phyloP scores from a whole-genome alignment of 1,140 invertebrate genomes.

The Neodiprion fabricii region DNA sequence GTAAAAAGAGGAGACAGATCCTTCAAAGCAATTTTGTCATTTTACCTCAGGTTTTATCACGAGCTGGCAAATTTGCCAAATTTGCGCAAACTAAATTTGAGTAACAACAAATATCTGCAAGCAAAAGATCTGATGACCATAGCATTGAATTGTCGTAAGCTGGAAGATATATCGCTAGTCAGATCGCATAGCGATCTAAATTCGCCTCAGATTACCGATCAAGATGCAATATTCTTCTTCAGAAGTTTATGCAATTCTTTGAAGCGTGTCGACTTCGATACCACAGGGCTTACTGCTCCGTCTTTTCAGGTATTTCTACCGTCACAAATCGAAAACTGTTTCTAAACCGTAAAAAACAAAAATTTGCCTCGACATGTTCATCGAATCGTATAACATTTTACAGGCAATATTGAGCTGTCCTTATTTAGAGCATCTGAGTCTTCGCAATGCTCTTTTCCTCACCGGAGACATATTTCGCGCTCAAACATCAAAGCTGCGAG shows the following conservation, averaged over 20 bases:
- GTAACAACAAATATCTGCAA: neutral
- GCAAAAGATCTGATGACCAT: conserved; percentile 5
- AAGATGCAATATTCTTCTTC: conserved; percentile 8
- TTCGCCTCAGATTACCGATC: conserved; percentile 6
- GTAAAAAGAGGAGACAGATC: neutral
- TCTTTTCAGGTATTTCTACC: neutral
- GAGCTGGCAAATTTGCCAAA: neutral
- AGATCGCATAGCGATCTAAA: neutral
- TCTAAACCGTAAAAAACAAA: neutral
- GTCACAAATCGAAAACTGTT: neutral
- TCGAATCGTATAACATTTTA: neutral
- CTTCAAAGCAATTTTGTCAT: neutral
- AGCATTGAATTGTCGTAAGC: conserved; percentile 1
- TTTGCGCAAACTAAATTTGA: neutral
- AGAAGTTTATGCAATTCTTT: conserved; percentile 1
- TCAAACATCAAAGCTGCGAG: neutral
- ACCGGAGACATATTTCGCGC: neutral
- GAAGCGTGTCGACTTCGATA: conserved; percentile 6
- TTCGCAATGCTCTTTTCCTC: neutral
- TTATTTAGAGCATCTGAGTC: neutral
- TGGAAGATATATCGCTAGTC: neutral
- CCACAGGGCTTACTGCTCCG: neutral
- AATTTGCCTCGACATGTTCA: neutral
- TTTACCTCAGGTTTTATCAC: neutral
- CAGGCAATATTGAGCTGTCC: conserved; percentile 9